Percentiles rank a stretch among this genome's conserved stretches.
Conservation (phyloP, 2,113 vertebrate genomes). For the Tautogolabrus adspersus region DNA sequence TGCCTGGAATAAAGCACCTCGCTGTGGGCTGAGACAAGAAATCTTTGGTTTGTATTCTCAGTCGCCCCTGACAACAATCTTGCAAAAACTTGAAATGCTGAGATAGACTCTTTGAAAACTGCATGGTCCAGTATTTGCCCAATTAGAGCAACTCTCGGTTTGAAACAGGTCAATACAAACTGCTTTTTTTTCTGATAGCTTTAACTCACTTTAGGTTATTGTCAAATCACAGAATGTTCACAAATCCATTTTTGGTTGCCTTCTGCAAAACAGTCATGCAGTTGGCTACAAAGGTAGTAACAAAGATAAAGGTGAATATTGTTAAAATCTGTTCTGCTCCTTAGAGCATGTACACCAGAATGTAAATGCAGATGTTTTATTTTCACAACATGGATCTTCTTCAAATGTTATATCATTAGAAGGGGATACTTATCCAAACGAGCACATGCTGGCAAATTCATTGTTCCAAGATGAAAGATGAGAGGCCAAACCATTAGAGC, state of each 20-base stretch:
- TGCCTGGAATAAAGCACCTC: constrained; percentile 22
- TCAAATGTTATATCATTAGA: constrained; percentile 4
- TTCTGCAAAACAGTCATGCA: not conserved
- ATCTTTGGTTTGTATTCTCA: constrained; percentile 45
- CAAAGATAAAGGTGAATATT: not conserved
- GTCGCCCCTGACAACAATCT: constrained; percentile 26
- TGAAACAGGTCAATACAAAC: constrained; percentile 8
- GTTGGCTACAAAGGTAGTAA: too few species aligned
- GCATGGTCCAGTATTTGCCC: constrained; percentile 10
- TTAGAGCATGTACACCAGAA: not conserved
- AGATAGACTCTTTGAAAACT: constrained; percentile 46
- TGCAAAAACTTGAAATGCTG: constrained; percentile 17
- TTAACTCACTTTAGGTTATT: constrained; percentile 1
- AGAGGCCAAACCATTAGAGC: constrained; percentile 6
- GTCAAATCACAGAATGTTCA: not conserved
- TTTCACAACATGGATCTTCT: constrained; percentile 7
- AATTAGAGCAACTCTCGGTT: not conserved
- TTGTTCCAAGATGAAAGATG: constrained; percentile 12
- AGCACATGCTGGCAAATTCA: not conserved
- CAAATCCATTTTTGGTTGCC: not conserved
- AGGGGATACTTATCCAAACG: constrained; percentile 11
- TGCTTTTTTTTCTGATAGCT: not conserved
- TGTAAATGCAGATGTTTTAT: constrained; percentile 6
- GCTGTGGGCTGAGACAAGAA: constrained; percentile 35
- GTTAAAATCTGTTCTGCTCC: not conserved